Base-by-base conservation (phyloP, 1,140 invertebrate species). In the Drosophila prosaltans region DNA sequence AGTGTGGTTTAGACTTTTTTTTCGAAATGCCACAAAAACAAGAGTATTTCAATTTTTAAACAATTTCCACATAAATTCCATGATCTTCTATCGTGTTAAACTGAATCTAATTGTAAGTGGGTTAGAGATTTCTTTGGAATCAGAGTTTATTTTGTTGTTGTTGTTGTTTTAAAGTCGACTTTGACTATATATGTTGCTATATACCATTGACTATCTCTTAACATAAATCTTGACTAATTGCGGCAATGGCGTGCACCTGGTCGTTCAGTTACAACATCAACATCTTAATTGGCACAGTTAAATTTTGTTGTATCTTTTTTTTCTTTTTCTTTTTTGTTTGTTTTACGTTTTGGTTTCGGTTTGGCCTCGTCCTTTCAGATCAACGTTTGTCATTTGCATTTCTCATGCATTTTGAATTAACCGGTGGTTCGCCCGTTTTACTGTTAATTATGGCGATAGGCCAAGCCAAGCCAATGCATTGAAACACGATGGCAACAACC, bases 371-470 rank as follows among this genome's bases (percentile, higher is more conserved):
- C 83, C 80, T 86, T 84, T 83, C 69, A 73, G 68, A 72, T 73
- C 70, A 81, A 78, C 77, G 79, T 81, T 81, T 84, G 76, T 80
- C 83, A 86, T 86, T 86, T 86, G 83, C 83, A 86, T 86, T 86
- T 86, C 83, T 88, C 83, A 86, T 86, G 83, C 83, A 86, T 86
- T 51, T 86, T 86, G 83, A 86, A 86, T 86, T 86, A 88, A 83
- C 83, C 83, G 83, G 81, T 51, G 45, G 21, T 26, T 89, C 66
- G 65, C 41, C 67, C 84, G 62, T 89, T 88, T 89, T 88, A 88
- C 84, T 78, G 84, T 88, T 88, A 88, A 88, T 88, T 88, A 88
- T 88, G 82, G 82, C 82, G 83, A 86, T 82, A 86, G 80, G 63
- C 80, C 65, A 63, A 40, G 58, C 69, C 54, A 59, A 36, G 43